These are phyloP conservation scores for Operophtera brumata DNA, from an alignment of 2,888 invertebrate genomes.

Conservation along the genomic window DNA sequence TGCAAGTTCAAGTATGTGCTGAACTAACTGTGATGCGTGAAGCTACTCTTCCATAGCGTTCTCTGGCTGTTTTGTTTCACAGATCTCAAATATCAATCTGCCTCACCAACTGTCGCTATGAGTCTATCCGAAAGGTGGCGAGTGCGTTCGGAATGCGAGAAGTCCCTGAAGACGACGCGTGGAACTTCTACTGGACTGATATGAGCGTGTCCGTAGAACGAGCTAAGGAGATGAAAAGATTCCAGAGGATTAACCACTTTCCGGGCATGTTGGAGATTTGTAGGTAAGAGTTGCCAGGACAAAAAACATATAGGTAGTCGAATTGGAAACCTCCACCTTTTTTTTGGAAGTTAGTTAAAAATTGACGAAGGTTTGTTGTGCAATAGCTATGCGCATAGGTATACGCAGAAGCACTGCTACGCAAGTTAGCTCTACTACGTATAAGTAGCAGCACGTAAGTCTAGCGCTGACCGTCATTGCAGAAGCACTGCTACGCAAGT, in stretches of 20 bases:
- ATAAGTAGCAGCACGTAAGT: too few species aligned
- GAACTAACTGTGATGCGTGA: too few species aligned
- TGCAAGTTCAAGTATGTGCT: too few species aligned
- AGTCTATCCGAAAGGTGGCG: conserved; percentile 86
- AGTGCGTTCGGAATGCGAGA: conserved; percentile 87
- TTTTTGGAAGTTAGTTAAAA: too few species aligned
- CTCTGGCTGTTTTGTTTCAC: not conserved
- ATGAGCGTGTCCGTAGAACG: conserved; percentile 91
- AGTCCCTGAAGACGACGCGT: conserved; percentile 89
- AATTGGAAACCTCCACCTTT: too few species aligned
- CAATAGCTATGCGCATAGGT: not conserved
- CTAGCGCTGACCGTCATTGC: too few species aligned
- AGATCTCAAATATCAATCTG: conserved; percentile 83
- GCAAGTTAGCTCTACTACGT: too few species aligned
- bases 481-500: too few species aligned
- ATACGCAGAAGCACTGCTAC: too few species aligned
- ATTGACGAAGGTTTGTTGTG: not conserved
- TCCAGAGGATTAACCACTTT: conserved; percentile 96
- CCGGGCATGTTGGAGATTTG: conserved; percentile 95
- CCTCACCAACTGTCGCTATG: conserved; percentile 86
- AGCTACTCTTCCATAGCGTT: too few species aligned
- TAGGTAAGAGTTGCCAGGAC: conserved; percentile 50
- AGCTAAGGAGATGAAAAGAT: conserved; percentile 95
- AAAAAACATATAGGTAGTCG: too few species aligned
- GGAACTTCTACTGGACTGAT: conserved; percentile 97